Evolutionary conservation across 2,888 invertebrate genomes (phyloP).

Genomic region (Phortica magna): DNA sequence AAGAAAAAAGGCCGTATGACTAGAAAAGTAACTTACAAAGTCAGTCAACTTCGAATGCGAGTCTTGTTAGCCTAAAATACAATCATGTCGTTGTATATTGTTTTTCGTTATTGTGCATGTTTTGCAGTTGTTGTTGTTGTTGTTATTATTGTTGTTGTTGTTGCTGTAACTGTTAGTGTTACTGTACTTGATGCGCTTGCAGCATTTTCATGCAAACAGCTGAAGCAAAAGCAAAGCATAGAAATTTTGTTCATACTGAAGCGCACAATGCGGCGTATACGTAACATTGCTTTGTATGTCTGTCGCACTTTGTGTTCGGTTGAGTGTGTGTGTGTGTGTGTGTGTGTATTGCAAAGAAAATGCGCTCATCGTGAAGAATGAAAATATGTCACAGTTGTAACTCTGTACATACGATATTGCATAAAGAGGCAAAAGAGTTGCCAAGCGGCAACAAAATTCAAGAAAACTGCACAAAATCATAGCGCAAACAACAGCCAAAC

Average conservation of each 20-base stretch:
- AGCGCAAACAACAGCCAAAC: neutral
- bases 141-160: neutral
- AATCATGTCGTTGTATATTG: slow-evolving; percentile 16
- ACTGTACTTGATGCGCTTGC: slow-evolving; percentile 7
- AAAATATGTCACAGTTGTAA: slow-evolving; percentile 22
- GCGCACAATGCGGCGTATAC: slow-evolving; percentile 12
- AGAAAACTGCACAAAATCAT: neutral
- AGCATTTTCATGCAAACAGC: slow-evolving; percentile 10
- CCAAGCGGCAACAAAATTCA: neutral
- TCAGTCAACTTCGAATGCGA: slow-evolving; percentile 11
- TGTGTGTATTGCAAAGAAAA: neutral
- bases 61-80: slow-evolving; percentile 19
- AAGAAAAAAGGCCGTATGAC: neutral
- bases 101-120: slow-evolving; percentile 11
- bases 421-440: neutral
- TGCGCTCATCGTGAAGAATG: neutral
- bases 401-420: slow-evolving; percentile 4
- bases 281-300: neutral
- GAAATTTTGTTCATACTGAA: neutral
- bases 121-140: neutral
- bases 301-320: too few species aligned
- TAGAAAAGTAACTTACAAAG: neutral
- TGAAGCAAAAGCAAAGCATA: neutral
- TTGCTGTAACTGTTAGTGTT: neutral
- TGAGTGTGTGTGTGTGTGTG: neutral